Base-by-base conservation (phyloP, 64 coral and sea anemone genomes). In the Anthopleura sola region DNA sequence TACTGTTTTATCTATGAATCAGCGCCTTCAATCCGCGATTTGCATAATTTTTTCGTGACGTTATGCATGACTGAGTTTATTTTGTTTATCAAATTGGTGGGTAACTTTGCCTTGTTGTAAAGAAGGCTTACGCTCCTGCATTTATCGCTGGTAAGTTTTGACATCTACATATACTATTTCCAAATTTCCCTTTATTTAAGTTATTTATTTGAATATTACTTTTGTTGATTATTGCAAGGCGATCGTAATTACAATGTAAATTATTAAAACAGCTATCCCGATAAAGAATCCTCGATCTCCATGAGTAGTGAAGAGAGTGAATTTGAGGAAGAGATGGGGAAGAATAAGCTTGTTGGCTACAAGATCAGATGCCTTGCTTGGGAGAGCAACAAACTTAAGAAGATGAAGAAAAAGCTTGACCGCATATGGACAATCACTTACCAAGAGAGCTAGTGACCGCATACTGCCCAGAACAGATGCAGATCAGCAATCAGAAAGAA, bases 251-350 rank as follows among this genome's bases (percentile, higher is more conserved):
- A n/a, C 60, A 66, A 28, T 21, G 21, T 66, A 10, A 66, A 66
- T 28, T 2, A 21, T 21, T 6, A 19, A 3, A 3, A 3, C 55
- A 58, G 20, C 4, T 58, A 21, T 88, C 57, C 44, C 77, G 78
- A 82, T 78, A 89, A 23, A 66, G 87, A 89, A 83, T 89, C 31
- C 78, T 89, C 48, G 87, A 88, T 49, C 23, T 82, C 86, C 31
- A 93, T 93, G 86, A 93, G 91, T 38, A 93, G 91, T 54, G 91
- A 93, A 81, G 86, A 93, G 39, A 93, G 91, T 32, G 79, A 58
- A 28, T 91, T 71, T 75, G 90, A 91, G 60, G 90, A 86, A 0
- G 84, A 91, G n/a, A 83, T 82, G 49, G 76, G 78, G 8, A 82
- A 46, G 18, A 46, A 36, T 60, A 91, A 86, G 32, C 38, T 56